Conservation (phyloP, 1,140 invertebrate genomes). For the Mercenaria mercenaria region DNA sequence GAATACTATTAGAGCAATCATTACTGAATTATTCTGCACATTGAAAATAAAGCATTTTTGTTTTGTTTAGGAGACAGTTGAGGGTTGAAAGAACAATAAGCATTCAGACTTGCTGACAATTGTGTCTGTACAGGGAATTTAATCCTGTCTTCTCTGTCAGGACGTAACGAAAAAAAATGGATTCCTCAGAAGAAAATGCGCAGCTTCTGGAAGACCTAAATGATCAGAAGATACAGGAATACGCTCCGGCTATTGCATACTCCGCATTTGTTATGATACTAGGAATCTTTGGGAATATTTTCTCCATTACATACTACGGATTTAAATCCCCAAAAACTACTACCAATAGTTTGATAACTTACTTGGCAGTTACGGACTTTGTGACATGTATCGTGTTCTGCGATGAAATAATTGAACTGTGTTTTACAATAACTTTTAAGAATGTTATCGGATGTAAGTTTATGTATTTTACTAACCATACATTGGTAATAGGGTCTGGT, state of each 20-base stretch:
- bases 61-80: too few relatives aligned
- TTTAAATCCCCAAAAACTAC: neutral
- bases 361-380: neutral
- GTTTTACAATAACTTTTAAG: neutral
- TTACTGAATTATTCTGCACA: too few relatives aligned
- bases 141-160: too few relatives aligned
- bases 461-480: conserved; percentile 14
- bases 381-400: conserved; percentile 11
- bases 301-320: neutral
- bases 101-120: too few relatives aligned
- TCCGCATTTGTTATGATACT: neutral
- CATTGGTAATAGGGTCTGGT: neutral
- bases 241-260: neutral
- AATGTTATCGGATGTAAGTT: neutral
- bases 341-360: neutral
- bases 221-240: neutral
- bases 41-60: too few relatives aligned
- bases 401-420: conserved; percentile 33
- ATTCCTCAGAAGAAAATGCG: neutral
- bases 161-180: too few relatives aligned
- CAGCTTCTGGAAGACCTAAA: neutral
- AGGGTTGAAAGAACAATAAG: too few relatives aligned
- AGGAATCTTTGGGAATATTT: neutral
- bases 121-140: too few relatives aligned
- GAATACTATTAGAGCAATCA: too few relatives aligned